Conservation (phyloP, 1,140 invertebrate species). For the Philotrypesis tridentata region DNA sequence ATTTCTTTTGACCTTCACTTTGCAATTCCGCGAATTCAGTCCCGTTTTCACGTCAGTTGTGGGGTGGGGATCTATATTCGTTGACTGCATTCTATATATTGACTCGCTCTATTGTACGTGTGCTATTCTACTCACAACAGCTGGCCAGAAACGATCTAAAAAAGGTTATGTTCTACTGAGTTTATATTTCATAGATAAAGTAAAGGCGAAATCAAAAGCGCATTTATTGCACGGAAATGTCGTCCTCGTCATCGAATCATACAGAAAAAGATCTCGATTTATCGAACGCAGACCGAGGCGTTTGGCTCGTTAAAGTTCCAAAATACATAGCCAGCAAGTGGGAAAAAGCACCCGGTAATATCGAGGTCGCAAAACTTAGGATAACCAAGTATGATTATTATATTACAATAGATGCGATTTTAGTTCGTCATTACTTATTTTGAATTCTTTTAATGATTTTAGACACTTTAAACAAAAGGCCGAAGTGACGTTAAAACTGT, state of each 20-base stretch:
- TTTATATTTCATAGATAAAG: neutral
- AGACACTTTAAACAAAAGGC: slow-evolving; percentile 79
- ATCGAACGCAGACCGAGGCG: slow-evolving; percentile 89
- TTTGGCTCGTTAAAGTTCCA: slow-evolving; percentile 97
- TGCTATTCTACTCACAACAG: no score
- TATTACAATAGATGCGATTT: neutral
- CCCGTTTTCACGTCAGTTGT: no score
- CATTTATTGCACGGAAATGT: no score
- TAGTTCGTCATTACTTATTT: neutral
- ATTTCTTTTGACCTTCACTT: no score
- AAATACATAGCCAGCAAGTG: slow-evolving; percentile 95
- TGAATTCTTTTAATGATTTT: slow-evolving; percentile 30
- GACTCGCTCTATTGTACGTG: no score
- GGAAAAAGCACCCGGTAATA: slow-evolving; percentile 86
- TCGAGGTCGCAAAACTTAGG: slow-evolving; percentile 86
- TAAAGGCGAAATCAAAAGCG: neutral
- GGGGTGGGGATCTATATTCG: no score
- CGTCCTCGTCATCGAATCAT: slow-evolving; percentile 61
- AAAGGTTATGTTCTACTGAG: neutral
- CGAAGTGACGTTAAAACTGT: slow-evolving; percentile 81
- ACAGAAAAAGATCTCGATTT: slow-evolving; percentile 87
- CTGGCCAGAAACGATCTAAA: no score
- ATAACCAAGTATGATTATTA: slow-evolving; percentile 78
- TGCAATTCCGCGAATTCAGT: no score
- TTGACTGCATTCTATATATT: no score